Percentiles rank a stretch among this genome's conserved stretches.
Evolutionary conservation across 2,797 vertebrate species (phyloP).

Genomic region (Natrix natrix): DNA sequence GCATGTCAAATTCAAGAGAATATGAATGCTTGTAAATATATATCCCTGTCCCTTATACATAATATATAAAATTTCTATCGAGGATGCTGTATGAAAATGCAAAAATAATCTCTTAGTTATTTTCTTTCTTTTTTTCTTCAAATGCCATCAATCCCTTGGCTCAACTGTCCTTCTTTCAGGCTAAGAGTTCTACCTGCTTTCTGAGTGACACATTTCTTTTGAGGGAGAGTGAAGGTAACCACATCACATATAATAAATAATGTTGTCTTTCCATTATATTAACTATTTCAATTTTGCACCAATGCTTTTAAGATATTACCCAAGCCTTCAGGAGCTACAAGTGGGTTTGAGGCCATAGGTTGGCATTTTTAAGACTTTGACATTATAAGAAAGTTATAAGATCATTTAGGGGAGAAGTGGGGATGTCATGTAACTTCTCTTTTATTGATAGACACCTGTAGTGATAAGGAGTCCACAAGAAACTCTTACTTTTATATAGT

Average conservation of each 20-base stretch:
- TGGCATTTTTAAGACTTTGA: background rate
- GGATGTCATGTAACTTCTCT: background rate
- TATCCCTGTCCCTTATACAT: background rate
- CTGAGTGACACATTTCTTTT: background rate
- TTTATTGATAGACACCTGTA: background rate
- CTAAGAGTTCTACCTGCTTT: background rate
- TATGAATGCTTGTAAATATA: background rate
- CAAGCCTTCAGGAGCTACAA: background rate
- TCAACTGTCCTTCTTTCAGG: background rate
- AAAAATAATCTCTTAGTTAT: background rate
- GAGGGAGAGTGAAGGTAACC: background rate
- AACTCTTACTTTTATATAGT: background rate
- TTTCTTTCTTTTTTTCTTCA: background rate
- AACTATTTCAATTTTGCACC: background rate
- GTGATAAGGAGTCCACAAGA: background rate
- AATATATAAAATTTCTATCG: background rate
- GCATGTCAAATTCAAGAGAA: background rate
- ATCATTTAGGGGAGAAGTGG: background rate
- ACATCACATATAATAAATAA: background rate
- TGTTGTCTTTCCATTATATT: background rate
- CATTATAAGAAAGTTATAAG: background rate
- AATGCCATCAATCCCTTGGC: background rate
- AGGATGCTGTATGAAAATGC: background rate
- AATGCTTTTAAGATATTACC: background rate
- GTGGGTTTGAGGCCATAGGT: background rate